phyloP scores from a whole-genome alignment of 1,140 invertebrate species.

The Ceratosolen fusciceps region DNA sequence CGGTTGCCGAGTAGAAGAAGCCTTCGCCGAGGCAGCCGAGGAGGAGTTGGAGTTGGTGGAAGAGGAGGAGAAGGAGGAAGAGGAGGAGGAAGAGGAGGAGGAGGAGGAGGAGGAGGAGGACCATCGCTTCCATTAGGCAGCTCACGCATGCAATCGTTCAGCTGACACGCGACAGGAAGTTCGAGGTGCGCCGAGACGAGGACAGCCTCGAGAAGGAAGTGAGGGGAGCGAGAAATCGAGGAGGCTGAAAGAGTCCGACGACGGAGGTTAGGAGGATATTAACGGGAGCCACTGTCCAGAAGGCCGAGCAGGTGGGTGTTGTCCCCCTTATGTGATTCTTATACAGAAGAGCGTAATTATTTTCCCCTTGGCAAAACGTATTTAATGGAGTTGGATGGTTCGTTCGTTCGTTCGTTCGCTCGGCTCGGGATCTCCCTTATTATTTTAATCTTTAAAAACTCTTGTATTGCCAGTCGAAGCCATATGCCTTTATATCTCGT shows the following conservation, averaged over 20 bases:
- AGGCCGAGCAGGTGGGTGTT: slow-evolving; percentile 56
- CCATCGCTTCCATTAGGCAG: not conserved
- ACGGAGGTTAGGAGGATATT: slow-evolving; percentile 33
- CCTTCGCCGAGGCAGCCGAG: no score
- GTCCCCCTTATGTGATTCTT: not conserved
- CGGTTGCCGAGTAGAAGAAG: not conserved
- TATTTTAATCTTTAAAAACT: no score
- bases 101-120: not conserved
- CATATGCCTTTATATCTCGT: not conserved
- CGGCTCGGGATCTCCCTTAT: not conserved
- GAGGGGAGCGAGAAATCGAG: not conserved
- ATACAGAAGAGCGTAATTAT: not conserved
- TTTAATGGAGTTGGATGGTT: no score
- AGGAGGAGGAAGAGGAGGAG: not conserved
- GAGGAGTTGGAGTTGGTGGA: no score
- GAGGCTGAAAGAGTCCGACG: not conserved
- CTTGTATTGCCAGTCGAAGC: not conserved
- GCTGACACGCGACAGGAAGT: slow-evolving; percentile 51
- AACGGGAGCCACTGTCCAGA: slow-evolving; percentile 20
- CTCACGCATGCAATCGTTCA: slow-evolving; percentile 34
- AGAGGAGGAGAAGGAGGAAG: no score
- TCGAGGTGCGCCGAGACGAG: slow-evolving; percentile 8
- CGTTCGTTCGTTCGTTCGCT: not conserved
- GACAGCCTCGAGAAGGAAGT: not conserved
- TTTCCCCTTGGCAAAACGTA: no score